Evolutionary conservation across 2,888 invertebrate genomes (phyloP).

Genomic region (Heteromyza rotundicornis): DNA sequence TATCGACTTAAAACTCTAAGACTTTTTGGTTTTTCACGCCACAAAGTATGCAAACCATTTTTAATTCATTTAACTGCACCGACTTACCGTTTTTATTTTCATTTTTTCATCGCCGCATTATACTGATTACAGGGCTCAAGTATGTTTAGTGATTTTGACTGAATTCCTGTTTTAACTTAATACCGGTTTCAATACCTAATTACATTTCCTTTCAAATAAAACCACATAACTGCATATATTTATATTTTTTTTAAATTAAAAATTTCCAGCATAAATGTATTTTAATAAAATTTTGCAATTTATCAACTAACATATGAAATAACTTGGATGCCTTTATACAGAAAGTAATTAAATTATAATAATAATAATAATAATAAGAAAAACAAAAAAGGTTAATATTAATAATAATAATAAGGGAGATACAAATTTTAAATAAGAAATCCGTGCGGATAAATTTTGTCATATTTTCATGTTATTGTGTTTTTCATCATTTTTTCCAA

Average conservation of each 20-base stretch:
- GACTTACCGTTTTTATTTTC: too few species aligned
- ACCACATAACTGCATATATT: background rate
- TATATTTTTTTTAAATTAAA: background rate
- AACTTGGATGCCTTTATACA: slow-evolving; percentile 10
- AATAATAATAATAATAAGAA: background rate
- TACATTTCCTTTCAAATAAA: too few species aligned
- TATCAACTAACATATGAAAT: background rate
- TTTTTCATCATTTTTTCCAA: background rate
- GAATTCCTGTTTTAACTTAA: too few species aligned
- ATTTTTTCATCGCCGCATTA: too few species aligned
- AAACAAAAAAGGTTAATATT: background rate
- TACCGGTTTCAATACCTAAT: too few species aligned
- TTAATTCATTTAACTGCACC: too few species aligned
- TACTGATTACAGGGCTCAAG: too few species aligned
- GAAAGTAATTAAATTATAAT: slow-evolving; percentile 8
- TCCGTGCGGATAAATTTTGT: background rate
- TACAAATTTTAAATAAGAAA: background rate
- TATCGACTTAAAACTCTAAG: too few species aligned
- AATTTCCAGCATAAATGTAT: background rate
- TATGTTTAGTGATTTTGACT: too few species aligned
- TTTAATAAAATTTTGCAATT: background rate
- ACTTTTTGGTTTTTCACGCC: too few species aligned
- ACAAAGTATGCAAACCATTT: too few species aligned
- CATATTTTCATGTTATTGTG: background rate
- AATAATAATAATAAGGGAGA: background rate